Conservation (phyloP, 2,888 invertebrate genomes). For the Notodromas monacha region DNA sequence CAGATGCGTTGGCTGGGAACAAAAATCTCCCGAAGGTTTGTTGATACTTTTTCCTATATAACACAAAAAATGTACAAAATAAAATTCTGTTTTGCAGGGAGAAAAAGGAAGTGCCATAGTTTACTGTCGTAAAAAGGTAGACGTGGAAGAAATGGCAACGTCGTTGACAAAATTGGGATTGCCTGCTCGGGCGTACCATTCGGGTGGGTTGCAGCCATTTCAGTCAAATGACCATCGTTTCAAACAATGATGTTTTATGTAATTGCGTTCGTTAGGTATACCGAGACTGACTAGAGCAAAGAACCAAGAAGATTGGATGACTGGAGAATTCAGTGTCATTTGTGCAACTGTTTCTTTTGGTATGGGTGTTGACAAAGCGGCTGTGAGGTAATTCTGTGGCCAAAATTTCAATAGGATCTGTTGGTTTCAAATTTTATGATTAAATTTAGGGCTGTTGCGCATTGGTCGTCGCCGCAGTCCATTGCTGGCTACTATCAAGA, state of each 20-base stretch:
- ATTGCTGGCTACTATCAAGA: constrained; percentile 88
- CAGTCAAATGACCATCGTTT: no score
- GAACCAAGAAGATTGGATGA: constrained; percentile 71
- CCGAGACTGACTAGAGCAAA: constrained; percentile 38
- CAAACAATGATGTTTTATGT: no score
- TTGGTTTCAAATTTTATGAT: no score
- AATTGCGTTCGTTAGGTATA: no score
- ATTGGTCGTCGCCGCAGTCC: constrained; percentile 83
- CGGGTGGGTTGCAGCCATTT: no score
- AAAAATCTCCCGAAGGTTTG: constrained; percentile 13
- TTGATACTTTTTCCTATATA: neutral
- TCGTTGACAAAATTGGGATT: constrained; percentile 38
- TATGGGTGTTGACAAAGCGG: constrained; percentile 92
- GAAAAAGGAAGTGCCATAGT: constrained; percentile 44
- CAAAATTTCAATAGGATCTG: no score
- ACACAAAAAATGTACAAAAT: neutral
- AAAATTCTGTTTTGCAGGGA: constrained; percentile 11
- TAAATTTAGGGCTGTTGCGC: constrained; percentile 66
- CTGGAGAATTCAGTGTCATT: constrained; percentile 54
- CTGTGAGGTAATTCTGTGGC: constrained; percentile 41
- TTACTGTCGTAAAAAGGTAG: constrained; percentile 72
- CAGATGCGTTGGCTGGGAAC: neutral
- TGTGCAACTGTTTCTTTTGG: constrained; percentile 93
- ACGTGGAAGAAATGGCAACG: constrained; percentile 48
- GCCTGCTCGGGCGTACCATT: constrained; percentile 54